These are phyloP conservation scores for Battus philenor DNA, from an alignment of 1,140 invertebrate genomes.

Conservation along the genomic window DNA sequence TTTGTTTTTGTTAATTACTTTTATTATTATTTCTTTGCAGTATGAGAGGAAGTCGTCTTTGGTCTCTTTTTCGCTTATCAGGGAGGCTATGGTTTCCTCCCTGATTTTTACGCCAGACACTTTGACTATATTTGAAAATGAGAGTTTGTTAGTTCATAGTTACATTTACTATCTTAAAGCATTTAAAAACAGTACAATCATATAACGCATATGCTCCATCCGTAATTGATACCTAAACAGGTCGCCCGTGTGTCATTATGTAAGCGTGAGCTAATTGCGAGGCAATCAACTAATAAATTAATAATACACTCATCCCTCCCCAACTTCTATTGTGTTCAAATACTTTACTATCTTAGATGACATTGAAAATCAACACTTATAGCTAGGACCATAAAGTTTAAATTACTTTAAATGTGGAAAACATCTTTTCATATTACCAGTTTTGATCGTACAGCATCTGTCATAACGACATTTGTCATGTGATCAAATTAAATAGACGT, in stretches of 20 bases:
- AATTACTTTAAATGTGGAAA: background rate
- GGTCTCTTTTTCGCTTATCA: too few relatives aligned
- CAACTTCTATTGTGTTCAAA: conserved; percentile 10
- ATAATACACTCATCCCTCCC: conserved; percentile 29
- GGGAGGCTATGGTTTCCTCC: too few relatives aligned
- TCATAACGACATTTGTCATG: conserved; percentile 64
- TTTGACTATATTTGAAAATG: too few relatives aligned
- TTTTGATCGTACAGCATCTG: conserved; percentile 34
- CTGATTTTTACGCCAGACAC: too few relatives aligned
- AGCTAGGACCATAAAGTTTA: background rate
- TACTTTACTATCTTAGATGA: background rate
- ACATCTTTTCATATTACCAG: background rate
- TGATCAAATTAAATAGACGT: conserved; percentile 54
- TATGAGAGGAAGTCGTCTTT: too few relatives aligned
- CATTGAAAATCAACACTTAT: background rate
- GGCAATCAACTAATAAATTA: conserved; percentile 39
- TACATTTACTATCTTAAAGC: too few relatives aligned
- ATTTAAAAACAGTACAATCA: too few relatives aligned
- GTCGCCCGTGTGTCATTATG: conserved; percentile 19
- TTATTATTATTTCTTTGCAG: too few relatives aligned
- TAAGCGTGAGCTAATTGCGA: conserved; percentile 25
- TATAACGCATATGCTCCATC: conserved; percentile 1
- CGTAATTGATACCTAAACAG: conserved; percentile 11
- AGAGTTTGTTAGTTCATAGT: too few relatives aligned
- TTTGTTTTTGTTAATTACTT: too few relatives aligned